phyloP scores from a whole-genome alignment of 2,888 invertebrate genomes.

The Campoletis raptor region DNA sequence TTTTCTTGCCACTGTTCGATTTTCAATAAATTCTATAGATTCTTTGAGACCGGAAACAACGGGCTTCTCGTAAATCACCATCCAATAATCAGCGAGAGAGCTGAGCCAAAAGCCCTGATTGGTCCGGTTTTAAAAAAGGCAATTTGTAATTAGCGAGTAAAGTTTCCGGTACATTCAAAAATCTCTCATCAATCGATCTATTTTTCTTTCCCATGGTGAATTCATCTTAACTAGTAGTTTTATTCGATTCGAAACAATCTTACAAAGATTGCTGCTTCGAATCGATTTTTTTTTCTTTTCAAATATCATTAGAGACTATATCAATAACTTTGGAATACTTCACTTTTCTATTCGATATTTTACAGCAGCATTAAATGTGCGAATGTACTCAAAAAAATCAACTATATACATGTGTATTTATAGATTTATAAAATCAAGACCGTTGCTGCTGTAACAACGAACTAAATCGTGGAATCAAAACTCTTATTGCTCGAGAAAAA shows the following conservation, averaged over 20 bases:
- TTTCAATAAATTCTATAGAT: constrained; percentile 5
- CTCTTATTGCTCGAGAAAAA: neutral
- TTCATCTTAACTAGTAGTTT: constrained; percentile 35
- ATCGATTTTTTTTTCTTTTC: neutral
- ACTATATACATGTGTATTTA: neutral
- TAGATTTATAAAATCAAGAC: neutral
- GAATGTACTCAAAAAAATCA: neutral
- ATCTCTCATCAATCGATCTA: neutral
- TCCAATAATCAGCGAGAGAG: neutral
- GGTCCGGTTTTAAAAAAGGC: neutral
- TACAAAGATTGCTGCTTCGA: neutral
- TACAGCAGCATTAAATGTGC: neutral
- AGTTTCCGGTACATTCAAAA: neutral
- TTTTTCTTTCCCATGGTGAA: constrained; percentile 34
- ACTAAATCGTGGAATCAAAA: neutral
- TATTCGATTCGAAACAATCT: neutral
- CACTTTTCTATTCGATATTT: neutral
- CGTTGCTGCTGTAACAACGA: neutral
- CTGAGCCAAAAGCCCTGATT: neutral
- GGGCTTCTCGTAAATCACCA: neutral
- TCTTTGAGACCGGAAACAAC: constrained; percentile 1
- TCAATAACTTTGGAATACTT: neutral
- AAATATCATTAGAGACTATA: neutral
- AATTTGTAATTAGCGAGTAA: neutral
- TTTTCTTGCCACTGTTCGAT: neutral